Evolutionary conservation across 2,113 vertebrate species (phyloP).

Genomic region (Orycteropus afer): DNA sequence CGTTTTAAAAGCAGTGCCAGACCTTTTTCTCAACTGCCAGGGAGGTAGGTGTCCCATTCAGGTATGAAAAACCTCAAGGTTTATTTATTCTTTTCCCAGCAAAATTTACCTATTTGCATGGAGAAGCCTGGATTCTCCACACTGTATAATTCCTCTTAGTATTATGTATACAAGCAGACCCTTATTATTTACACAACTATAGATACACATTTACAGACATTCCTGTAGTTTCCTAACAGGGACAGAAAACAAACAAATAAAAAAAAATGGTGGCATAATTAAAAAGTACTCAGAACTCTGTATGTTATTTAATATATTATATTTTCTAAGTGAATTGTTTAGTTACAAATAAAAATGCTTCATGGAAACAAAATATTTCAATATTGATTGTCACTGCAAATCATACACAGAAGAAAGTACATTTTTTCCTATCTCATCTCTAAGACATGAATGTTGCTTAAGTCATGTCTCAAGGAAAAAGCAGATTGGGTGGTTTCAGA

Average conservation of each 20-base stretch:
- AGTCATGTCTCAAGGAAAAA: background rate
- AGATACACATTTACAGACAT: background rate
- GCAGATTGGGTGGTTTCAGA: background rate
- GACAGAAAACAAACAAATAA: background rate
- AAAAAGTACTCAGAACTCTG: background rate
- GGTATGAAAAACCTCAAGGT: background rate
- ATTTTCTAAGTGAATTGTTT: conserved; percentile 24
- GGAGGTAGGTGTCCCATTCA: background rate
- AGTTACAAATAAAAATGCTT: background rate
- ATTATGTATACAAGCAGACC: background rate
- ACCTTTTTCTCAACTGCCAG: background rate
- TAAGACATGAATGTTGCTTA: background rate
- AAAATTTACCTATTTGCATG: background rate
- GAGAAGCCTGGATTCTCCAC: background rate
- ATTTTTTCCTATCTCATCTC: background rate
- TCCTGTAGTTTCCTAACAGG: background rate
- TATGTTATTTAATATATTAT: background rate
- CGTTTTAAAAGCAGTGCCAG: background rate
- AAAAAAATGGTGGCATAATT: background rate
- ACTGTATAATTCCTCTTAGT: background rate
- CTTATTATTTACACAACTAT: background rate
- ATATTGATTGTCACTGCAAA: background rate
- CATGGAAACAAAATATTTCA: background rate
- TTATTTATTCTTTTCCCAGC: background rate
- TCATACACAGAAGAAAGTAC: background rate